Conservation (phyloP, 92 coral and sea anemone species). For the Actinostola sp. region DNA sequence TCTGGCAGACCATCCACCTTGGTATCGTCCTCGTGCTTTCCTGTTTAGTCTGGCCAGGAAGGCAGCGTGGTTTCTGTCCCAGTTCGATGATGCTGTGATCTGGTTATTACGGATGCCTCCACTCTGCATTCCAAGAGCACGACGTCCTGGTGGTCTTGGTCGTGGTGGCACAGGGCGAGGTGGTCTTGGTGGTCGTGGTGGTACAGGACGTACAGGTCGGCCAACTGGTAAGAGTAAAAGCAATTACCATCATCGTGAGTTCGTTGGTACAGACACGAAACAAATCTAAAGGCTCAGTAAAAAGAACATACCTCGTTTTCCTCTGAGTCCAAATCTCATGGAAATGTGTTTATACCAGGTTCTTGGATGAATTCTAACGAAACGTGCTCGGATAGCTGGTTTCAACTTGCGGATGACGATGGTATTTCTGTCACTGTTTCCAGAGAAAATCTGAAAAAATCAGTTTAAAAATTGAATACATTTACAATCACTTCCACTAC, state of each 20-base stretch:
- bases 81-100: constrained; percentile 69
- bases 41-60: constrained; percentile 61
- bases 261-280: not conserved
- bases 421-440: constrained; percentile 1
- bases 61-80: constrained; percentile 62
- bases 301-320: constrained; percentile 15
- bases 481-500: not conserved
- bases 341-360: constrained; percentile 54
- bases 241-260: not conserved
- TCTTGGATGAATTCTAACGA: constrained; percentile 43
- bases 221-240: no score
- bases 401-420: constrained; percentile 24
- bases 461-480: not conserved
- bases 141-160: constrained; percentile 48
- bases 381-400: constrained; percentile 39
- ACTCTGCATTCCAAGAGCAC: constrained; percentile 59
- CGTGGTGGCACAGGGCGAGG: constrained; percentile 17
- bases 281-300: not conserved
- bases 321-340: constrained; percentile 21
- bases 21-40: constrained; percentile 44
- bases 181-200: not conserved
- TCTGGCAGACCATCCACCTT: constrained; percentile 83
- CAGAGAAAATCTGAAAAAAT: constrained; percentile 35
- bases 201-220: not conserved
- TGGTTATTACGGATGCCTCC: constrained; percentile 50